Evolutionary conservation across 2,797 vertebrate genomes (phyloP), one percentile per base, ranked within the genome.

Genomic region (Botia almorhae): DNA sequence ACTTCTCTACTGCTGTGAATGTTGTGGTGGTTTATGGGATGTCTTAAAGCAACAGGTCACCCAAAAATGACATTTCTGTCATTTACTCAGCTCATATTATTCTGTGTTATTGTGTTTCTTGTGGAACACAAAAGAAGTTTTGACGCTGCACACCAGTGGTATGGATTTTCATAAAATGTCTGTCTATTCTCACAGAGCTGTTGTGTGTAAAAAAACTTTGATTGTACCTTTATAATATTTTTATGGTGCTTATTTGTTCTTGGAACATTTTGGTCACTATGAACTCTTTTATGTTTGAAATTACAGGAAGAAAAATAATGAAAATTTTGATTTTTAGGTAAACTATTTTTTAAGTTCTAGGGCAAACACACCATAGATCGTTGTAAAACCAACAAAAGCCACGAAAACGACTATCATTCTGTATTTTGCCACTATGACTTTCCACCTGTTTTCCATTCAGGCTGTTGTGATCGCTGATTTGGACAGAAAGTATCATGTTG

Each of bases 1-100:
- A 63, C 50, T 56, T 67, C 19, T 69, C 14, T 58, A 56, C 69
- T n/a, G 17, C 43, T 26, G 68, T 65, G 33, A 50, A 55, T 43
- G 33, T 61, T 23, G 8, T 56, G 61, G 50, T 72, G 60, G 43
- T 29, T 50, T 29, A 72, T 11, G 39, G 13, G 13, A 61, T 16
- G 13, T 61, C 6, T 51, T 51, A 75, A 33, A 51, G 61, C 1
- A 53, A 16, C 14, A 23, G 26, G 65, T 65, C 48, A 65, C 29
- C 26, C 21, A 50, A 48, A 50, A 61, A 33, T 74, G 3, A 43
- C 0, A 19, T 12, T 58, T 19, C 1, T 26, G 2, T 60, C 12
- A 17, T 64, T 4, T 17, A 33, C 23, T 36, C 61, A 2, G 14
- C 4, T 51, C 33, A 10, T 48, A 7, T 48, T 48, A 48, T 50